Evolutionary conservation across 2,888 invertebrate species (phyloP).

Genomic region (Hydroisotoma schaefferi): DNA sequence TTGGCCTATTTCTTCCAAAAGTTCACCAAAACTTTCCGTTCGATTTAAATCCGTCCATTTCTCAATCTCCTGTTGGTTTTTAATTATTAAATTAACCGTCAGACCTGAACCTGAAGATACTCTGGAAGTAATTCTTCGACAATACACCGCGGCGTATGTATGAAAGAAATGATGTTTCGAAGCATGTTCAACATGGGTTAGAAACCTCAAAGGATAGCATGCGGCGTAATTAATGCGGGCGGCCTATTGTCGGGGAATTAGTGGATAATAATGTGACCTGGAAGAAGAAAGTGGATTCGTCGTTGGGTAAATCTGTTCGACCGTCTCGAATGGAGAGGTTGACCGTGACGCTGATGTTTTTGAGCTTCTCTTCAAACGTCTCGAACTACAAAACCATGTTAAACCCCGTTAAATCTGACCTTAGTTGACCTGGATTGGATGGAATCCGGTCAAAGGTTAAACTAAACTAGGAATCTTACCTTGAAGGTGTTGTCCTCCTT

Average conservation of each 20-base stretch:
- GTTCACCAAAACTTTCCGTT: conserved; percentile 73
- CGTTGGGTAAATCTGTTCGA: conserved; percentile 61
- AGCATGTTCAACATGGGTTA: too few relatives aligned
- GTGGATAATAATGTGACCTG: conserved; percentile 21
- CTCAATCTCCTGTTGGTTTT: conserved; percentile 62
- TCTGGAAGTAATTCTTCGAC: too few relatives aligned
- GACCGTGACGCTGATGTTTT: conserved; percentile 80
- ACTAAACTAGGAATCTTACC: conserved; percentile 39
- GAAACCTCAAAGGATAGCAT: too few relatives aligned
- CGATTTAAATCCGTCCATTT: conserved; percentile 89
- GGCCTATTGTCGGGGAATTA: too few relatives aligned
- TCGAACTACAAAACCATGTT: conserved; percentile 65
- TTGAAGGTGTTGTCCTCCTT: conserved; percentile 46
- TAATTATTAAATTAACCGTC: conserved; percentile 1
- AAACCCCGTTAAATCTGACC: neutral
- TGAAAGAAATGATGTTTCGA: too few relatives aligned
- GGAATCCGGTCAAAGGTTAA: too few relatives aligned
- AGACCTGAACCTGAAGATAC: neutral
- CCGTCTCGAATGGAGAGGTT: conserved; percentile 78
- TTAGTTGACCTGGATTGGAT: too few relatives aligned
- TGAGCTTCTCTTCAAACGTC: conserved; percentile 81
- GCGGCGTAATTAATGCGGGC: too few relatives aligned
- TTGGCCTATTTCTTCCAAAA: conserved; percentile 69
- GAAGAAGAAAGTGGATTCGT: conserved; percentile 71
- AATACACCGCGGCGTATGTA: too few relatives aligned